phyloP scores from a whole-genome alignment of 2,888 invertebrate species.

The Micoletzkya japonica region DNA sequence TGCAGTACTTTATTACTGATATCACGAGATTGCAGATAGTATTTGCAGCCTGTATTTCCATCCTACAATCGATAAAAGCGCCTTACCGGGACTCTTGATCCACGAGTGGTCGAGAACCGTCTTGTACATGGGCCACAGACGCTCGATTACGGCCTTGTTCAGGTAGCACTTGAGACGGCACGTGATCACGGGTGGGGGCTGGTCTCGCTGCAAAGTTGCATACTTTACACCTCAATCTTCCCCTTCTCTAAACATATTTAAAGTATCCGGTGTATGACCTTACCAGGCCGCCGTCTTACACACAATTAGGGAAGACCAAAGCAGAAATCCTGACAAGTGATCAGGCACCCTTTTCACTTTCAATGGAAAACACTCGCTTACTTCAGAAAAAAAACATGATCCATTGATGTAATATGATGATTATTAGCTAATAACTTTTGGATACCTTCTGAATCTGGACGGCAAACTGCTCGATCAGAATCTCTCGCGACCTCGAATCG shows the following conservation, averaged over 20 bases:
- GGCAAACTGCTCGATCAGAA: slow-evolving; percentile 27
- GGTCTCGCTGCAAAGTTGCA: slow-evolving; percentile 16
- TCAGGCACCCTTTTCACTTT: no score
- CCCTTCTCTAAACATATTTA: no score
- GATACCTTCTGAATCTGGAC: slow-evolving; percentile 15
- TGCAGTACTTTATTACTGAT: not conserved
- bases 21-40: not conserved
- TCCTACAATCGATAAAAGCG: not conserved
- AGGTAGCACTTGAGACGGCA: slow-evolving; percentile 25
- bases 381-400: no score
- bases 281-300: no score
- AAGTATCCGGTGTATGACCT: no score
- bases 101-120: slow-evolving; percentile 24
- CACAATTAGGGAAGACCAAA: no score
- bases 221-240: no score
- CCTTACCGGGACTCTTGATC: slow-evolving; percentile 21
- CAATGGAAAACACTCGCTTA: no score
- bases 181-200: slow-evolving; percentile 19
- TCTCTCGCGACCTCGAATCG: slow-evolving; percentile 4
- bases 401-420: not conserved
- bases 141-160: slow-evolving; percentile 30
- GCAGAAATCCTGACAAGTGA: no score
- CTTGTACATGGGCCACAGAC: slow-evolving; percentile 33
- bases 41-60: no score
- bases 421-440: not conserved